Evolutionary conservation across 2,888 invertebrate genomes (phyloP).

Genomic region (Coleophora flavipennella): DNA sequence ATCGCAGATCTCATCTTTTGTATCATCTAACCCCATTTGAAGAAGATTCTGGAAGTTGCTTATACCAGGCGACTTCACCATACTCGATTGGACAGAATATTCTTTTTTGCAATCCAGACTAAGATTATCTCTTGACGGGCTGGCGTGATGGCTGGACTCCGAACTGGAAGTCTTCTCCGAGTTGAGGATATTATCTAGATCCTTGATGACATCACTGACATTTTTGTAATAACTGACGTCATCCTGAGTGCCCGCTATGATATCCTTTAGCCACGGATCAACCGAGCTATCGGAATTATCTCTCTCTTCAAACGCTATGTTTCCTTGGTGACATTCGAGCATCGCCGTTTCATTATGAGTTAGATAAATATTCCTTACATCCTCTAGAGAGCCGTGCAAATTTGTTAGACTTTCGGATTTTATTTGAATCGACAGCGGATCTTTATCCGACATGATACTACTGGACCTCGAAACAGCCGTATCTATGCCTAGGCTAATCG

Average conservation of each 20-base stretch:
- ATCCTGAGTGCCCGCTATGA: slow-evolving; percentile 71
- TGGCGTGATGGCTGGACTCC: slow-evolving; percentile 71
- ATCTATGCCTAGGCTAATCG: slow-evolving; percentile 47
- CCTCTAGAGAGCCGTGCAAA: slow-evolving; percentile 79
- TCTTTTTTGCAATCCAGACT: slow-evolving; percentile 64
- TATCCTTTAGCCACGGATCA: slow-evolving; percentile 75
- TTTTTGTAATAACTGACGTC: slow-evolving; percentile 74
- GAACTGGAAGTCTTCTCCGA: slow-evolving; percentile 74
- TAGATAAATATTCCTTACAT: slow-evolving; percentile 63
- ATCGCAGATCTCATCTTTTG: slow-evolving; percentile 31
- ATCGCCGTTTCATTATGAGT: slow-evolving; percentile 55
- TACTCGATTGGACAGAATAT: slow-evolving; percentile 49
- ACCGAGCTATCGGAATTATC: slow-evolving; percentile 58
- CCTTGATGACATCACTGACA: slow-evolving; percentile 76
- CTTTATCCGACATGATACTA: slow-evolving; percentile 59
- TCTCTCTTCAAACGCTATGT: slow-evolving; percentile 42
- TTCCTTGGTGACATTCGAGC: slow-evolving; percentile 57
- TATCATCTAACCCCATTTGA: slow-evolving; percentile 37
- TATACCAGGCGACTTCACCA: slow-evolving; percentile 64
- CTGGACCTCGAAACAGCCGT: slow-evolving; percentile 54
- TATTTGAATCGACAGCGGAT: slow-evolving; percentile 47
- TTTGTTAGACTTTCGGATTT: slow-evolving; percentile 75
- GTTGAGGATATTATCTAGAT: slow-evolving; percentile 75
- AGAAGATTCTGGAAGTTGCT: slow-evolving; percentile 58
- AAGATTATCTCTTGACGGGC: slow-evolving; percentile 64